Evolutionary conservation across 2,888 invertebrate genomes (phyloP), one percentile per base, ranked within the genome.

Genomic region (Epiblema foenella): DNA sequence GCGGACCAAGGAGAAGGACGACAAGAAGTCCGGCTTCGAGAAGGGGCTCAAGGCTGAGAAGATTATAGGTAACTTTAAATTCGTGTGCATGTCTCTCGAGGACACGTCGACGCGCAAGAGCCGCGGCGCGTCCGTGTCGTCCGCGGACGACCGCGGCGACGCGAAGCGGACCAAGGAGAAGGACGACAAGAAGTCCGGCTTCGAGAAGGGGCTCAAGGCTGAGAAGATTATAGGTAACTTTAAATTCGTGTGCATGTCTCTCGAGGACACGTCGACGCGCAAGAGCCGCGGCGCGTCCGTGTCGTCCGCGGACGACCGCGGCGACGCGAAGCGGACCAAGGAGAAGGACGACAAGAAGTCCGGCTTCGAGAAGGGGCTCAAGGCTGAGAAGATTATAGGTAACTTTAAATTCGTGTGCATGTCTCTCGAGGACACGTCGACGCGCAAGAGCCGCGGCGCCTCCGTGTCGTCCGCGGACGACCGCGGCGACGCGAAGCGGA

Each of bases 321-420:
- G 83, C 42, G 87, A 83, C 65, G 90, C 79, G 69, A 91, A 88
- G 75, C 83, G 84, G 5, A 93, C 84, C 52, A 93, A 92, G 74
- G 91, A 90, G 0, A 91, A 92, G 0, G 89, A 92, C 73, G 62
- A 76, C 9, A 93, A 91, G 76, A 93, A 91, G 76, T 94, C 94
- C 11, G 98, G 97, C 5, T 98, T 98, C 82, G 97, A 97, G 58
- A 94, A 96, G 75, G 97, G 97, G 4, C 89, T 97, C 2, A 96
- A 97, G 74, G 97, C 98, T 2, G 98, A 98, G 79, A 96, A 97
- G 84, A 98, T 98, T 73, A 96, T 98, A 77, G 98, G 98, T 78
- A 96, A 95, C 15, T 12, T 5, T 15, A 42, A 12, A 12, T n/a
- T n/a, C 0, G 84, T 83, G 1, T 88, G 92, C 0, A 93, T 93